Evolutionary conservation across 2,797 vertebrate species (phyloP).

Genomic region (Sebastes taczanowskii): DNA sequence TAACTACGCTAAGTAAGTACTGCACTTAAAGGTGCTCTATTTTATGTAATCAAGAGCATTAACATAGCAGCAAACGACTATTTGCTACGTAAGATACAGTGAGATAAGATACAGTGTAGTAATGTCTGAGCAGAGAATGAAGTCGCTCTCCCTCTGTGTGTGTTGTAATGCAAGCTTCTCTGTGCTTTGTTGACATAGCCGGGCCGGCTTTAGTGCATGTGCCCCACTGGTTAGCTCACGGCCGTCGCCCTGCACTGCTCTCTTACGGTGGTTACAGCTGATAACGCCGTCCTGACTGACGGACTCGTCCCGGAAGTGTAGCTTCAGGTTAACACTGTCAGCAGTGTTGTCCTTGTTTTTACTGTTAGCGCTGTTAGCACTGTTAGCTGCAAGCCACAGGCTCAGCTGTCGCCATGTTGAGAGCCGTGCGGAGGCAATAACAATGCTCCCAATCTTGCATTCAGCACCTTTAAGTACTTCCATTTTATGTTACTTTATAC

Average conservation of each 20-base stretch:
- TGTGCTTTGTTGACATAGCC: too few species aligned
- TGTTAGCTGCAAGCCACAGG: neutral
- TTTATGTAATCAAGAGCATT: neutral
- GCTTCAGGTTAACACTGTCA: neutral
- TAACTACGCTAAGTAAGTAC: neutral
- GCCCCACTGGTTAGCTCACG: too few species aligned
- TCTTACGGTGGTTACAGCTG: neutral
- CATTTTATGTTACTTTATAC: neutral
- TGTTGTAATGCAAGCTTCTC: too few species aligned
- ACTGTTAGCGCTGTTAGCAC: neutral
- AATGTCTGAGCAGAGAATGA: neutral
- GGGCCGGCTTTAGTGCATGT: too few species aligned
- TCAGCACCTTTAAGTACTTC: neutral
- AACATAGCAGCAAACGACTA: neutral
- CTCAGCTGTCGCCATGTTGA: neutral
- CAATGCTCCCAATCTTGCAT: too few species aligned
- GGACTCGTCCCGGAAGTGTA: neutral
- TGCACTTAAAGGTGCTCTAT: neutral
- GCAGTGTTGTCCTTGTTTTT: too few species aligned
- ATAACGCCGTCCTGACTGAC: fast-evolving
- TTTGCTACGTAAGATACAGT: neutral
- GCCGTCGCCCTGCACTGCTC: neutral
- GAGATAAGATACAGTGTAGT: neutral
- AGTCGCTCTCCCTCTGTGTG: too few species aligned
- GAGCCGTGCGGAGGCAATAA: neutral